Evolutionary conservation across 2,888 invertebrate species (phyloP).

Genomic region (Neria commutata): DNA sequence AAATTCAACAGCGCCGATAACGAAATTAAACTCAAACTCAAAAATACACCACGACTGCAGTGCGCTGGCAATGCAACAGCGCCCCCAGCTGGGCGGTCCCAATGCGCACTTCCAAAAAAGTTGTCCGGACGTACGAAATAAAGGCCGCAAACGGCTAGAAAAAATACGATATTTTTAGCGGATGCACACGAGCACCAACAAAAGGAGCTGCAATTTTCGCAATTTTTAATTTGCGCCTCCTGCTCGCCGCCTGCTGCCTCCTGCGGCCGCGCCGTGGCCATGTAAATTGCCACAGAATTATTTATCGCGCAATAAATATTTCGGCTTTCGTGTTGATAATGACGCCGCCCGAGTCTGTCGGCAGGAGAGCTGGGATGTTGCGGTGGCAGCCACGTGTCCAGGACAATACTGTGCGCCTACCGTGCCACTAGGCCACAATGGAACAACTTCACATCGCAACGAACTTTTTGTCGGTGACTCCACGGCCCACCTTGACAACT

Average conservation of each 20-base stretch:
- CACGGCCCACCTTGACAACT: too few relatives aligned
- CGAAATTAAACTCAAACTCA: constrained; percentile 17
- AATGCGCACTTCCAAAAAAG: too few relatives aligned
- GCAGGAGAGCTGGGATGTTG: background rate
- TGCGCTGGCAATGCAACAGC: constrained; percentile 36
- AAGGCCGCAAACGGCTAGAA: too few relatives aligned
- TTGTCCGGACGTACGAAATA: too few relatives aligned
- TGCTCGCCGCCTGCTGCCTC: constrained; percentile 1
- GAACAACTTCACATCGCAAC: too few relatives aligned
- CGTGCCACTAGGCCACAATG: too few relatives aligned
- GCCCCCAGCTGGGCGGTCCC: too few relatives aligned
- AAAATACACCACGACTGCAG: constrained; percentile 15
- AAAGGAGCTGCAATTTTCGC: background rate
- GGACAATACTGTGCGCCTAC: too few relatives aligned
- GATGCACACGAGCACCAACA: background rate
- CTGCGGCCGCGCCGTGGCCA: constrained; percentile 23
- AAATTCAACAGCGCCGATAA: constrained; percentile 9
- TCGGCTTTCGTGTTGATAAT: constrained; percentile 30
- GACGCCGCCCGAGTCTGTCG: background rate
- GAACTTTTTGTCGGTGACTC: too few relatives aligned
- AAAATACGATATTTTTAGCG: background rate
- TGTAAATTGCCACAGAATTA: constrained; percentile 31
- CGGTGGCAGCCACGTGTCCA: too few relatives aligned
- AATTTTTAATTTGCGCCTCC: constrained; percentile 19
- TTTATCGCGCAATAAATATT: constrained; percentile 33